phyloP scores from a whole-genome alignment of 2,888 invertebrate genomes.

The Melieria crassipennis region DNA sequence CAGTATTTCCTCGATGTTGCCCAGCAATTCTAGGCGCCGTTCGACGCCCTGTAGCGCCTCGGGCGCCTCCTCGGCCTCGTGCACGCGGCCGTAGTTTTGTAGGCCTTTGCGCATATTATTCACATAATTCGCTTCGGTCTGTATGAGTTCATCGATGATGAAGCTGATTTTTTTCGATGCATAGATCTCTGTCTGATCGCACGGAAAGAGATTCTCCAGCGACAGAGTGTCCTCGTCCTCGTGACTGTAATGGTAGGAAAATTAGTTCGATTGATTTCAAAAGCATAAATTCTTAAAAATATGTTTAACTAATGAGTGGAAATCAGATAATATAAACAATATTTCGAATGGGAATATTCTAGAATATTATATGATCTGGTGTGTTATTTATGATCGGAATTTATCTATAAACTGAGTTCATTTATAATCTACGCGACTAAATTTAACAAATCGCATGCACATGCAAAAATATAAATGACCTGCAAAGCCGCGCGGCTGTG shows the following conservation, averaged over 20 bases:
- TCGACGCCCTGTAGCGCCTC: slow-evolving; percentile 52
- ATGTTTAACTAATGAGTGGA: too few relatives aligned
- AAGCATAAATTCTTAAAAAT: too few relatives aligned
- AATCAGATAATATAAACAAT: too few relatives aligned
- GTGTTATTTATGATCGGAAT: too few relatives aligned
- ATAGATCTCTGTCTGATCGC: slow-evolving; percentile 62
- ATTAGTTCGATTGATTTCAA: neutral
- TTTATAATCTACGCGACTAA: too few relatives aligned
- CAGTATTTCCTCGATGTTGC: slow-evolving; percentile 90
- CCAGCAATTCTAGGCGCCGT: slow-evolving; percentile 72
- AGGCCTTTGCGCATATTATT: slow-evolving; percentile 60
- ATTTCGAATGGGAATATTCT: too few relatives aligned
- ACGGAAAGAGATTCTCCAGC: slow-evolving; percentile 61
- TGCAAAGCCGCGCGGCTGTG: too few relatives aligned
- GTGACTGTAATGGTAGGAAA: slow-evolving; percentile 31
- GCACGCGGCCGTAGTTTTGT: slow-evolving; percentile 57
- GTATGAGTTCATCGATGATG: slow-evolving; percentile 64
- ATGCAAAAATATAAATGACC: too few relatives aligned
- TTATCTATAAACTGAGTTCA: too few relatives aligned
- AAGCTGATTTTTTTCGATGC: slow-evolving; percentile 62
- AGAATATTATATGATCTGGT: too few relatives aligned
- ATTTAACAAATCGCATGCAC: too few relatives aligned
- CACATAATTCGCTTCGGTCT: slow-evolving; percentile 64
- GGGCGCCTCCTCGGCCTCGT: slow-evolving; percentile 53
- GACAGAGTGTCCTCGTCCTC: slow-evolving; percentile 62